Percentiles rank a stretch among this genome's conserved stretches.
phyloP scores from a whole-genome alignment of 2,113 vertebrate genomes.

The Thryonomys swinderianus region DNA sequence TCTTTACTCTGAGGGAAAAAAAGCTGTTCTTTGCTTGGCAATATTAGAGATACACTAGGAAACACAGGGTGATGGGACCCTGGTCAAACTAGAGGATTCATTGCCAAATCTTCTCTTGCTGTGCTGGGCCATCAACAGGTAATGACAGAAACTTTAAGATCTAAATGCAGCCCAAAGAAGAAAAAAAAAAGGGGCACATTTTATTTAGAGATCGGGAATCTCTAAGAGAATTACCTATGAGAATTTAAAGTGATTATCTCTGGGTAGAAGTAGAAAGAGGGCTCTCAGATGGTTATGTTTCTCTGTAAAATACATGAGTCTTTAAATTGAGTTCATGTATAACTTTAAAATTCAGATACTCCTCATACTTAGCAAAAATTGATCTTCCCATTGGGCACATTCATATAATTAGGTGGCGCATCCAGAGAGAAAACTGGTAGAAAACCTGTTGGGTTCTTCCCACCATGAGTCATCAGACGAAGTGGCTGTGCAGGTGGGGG shows the following conservation, averaged over 20 bases:
- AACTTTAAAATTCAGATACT: slow-evolving; percentile 41
- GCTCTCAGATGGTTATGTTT: neutral
- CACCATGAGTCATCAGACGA: neutral
- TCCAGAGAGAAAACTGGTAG: neutral
- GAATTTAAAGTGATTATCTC: neutral
- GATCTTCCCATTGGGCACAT: neutral
- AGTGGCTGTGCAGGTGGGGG: too few relatives aligned
- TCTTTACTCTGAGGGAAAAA: neutral
- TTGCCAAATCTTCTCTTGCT: neutral
- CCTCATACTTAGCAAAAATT: neutral
- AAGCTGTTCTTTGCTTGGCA: neutral
- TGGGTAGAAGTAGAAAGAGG: neutral
- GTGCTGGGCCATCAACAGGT: neutral
- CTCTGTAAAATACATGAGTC: neutral
- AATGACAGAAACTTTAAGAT: neutral
- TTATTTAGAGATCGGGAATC: neutral
- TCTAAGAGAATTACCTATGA: neutral
- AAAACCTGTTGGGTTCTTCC: neutral
- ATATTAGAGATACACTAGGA: neutral
- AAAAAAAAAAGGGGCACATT: neutral
- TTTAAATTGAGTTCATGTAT: neutral
- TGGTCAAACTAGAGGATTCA: rapidly evolving
- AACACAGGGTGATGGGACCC: neutral
- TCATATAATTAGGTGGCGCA: neutral
- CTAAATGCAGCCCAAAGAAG: neutral